Evolutionary conservation across 2,113 vertebrate species (phyloP).

Genomic region (Corythaixoides concolor): DNA sequence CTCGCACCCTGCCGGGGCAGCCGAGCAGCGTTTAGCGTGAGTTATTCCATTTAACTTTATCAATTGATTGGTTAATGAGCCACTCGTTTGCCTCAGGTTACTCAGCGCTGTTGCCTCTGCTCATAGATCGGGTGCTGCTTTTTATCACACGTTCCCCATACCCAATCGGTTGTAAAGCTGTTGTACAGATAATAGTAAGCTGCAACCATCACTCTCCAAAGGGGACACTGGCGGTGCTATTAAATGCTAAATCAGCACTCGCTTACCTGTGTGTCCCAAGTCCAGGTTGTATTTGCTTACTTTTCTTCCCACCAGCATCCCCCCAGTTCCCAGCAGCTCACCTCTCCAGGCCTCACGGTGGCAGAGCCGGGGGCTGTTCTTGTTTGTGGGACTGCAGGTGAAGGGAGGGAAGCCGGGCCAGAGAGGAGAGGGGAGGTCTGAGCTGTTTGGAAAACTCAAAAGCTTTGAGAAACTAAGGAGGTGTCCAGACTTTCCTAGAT

Average conservation of each 20-base stretch:
- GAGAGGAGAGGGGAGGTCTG: background rate
- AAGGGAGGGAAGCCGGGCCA: background rate
- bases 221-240: background rate
- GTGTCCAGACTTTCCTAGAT: background rate
- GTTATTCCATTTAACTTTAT: constrained; percentile 17
- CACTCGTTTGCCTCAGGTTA: constrained; percentile 38
- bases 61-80: constrained; percentile 42
- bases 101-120: background rate
- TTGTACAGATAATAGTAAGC: background rate
- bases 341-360: background rate
- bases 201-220: background rate
- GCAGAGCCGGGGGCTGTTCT: background rate
- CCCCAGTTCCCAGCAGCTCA: background rate
- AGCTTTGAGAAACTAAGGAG: background rate
- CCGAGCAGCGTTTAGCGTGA: background rate
- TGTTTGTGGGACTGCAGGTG: background rate
- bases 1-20: background rate
- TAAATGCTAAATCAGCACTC: background rate
- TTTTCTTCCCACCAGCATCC: background rate
- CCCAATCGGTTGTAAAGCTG: background rate
- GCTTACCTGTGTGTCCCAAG: background rate
- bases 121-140: background rate
- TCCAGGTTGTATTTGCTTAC: background rate
- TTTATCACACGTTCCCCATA: background rate
- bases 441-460: background rate